A percentile compares a stretch with the other conserved stretches of the same genome.
phyloP scores from a whole-genome alignment of 1,140 invertebrate species.

The Mamestra configurata region DNA sequence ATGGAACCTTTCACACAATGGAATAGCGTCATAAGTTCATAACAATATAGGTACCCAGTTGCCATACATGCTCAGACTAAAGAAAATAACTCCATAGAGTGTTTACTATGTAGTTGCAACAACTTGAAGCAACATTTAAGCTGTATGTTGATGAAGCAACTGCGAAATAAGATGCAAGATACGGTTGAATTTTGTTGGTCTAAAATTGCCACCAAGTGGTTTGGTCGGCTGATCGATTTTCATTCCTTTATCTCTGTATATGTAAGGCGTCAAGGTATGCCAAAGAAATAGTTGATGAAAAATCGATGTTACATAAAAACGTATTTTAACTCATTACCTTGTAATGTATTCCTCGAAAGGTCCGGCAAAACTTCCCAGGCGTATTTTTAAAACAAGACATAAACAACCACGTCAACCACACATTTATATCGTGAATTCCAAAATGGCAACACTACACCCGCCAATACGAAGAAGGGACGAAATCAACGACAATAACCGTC shows the following conservation, averaged over 20 bases:
- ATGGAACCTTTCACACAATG: constrained; percentile 14
- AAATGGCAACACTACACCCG: neutral
- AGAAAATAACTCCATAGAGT: neutral
- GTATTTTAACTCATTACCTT: too few species aligned
- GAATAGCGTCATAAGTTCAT: constrained; percentile 5
- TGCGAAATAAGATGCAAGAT: neutral
- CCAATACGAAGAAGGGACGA: neutral
- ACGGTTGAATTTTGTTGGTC: neutral
- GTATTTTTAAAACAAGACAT: too few species aligned
- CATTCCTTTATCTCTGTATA: too few species aligned
- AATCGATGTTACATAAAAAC: too few species aligned
- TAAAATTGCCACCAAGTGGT: neutral
- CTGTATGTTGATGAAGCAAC: too few species aligned
- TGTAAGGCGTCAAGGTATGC: too few species aligned
- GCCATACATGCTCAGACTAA: neutral
- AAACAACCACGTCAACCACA: neutral
- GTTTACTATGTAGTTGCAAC: neutral
- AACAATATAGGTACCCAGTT: neutral
- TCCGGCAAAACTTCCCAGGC: too few species aligned
- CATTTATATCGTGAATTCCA: neutral
- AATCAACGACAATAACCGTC: neutral
- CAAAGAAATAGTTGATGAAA: too few species aligned
- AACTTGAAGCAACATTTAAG: too few species aligned
- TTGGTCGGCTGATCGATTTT: too few species aligned
- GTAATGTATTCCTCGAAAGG: too few species aligned